Evolutionary conservation across 1,140 invertebrate genomes (phyloP), one percentile per base, ranked within the genome.

Genomic region (Heliconius congener): DNA sequence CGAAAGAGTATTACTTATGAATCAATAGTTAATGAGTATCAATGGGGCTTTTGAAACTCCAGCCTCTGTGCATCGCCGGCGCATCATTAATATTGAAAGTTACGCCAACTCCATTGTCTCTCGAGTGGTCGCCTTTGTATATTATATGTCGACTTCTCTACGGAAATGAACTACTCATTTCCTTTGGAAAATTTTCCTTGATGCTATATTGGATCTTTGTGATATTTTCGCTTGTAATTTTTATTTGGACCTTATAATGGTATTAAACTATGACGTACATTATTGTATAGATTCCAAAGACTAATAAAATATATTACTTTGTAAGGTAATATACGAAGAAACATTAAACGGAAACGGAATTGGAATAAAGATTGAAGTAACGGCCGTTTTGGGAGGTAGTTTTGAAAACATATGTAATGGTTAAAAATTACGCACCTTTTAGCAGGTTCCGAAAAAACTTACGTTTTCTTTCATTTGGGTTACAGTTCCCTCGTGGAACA

Each of bases 11-110:
- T 94, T 93, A 94, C 90, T 94, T 94, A 94, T 94, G 90, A 93
- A 92, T 94, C 91, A 93, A 94, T 94, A 94, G 88, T 93, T 94
- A 93, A 94, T 94, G 92, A 93, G 89, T 92, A 94, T 93, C 91
- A 91, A 90, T 93, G 87, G 89, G 84, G 89, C 87, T 90, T 92
- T 91, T 89, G 89, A 90, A 92, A 90, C 87, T 92, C 84, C 87
- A 81, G 87, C 79, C 86, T 88, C 87, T 91, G 88, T 93, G 91
- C 91, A 91, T 90, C 90, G 87, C 89, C 85, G 84, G 89, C 82
- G 90, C 91, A 93, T 94, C 91, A 93, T 94, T 93, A 94, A 93
- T 93, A 93, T 93, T 93, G 91, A 89, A 93, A 93, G 88, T 93
- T 87, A 86, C 92, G 87, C 87, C 78, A 79, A 84, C 85, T 84